Conservation (phyloP, 1,140 invertebrate genomes). For the Cyclargus thomasi region DNA sequence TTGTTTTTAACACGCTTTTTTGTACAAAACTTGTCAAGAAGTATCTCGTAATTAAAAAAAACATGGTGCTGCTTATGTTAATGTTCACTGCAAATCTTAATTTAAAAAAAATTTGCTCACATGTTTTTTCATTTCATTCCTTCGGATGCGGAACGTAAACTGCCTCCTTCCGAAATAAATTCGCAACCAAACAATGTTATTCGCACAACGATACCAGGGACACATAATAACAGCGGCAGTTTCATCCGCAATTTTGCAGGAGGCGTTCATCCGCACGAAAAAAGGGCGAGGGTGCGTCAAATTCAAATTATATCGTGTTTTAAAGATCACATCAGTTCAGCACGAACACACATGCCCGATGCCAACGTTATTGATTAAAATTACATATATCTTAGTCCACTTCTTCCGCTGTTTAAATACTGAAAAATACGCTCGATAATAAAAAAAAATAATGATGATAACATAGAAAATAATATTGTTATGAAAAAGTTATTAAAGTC, state of each 20-base stretch:
- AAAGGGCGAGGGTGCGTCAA: conserved; percentile 30
- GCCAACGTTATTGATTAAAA: not conserved
- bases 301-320: not conserved
- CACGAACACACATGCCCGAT: not conserved
- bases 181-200: conserved; percentile 31
- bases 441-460: no score
- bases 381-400: no score
- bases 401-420: no score
- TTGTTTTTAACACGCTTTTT: not conserved
- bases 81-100: no score
- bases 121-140: no score
- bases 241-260: conserved; percentile 48
- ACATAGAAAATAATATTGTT: no score
- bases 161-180: conserved; percentile 1
- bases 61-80: no score
- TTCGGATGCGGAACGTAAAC: not conserved
- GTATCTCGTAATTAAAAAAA: no score
- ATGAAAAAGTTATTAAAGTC: no score
- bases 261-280: conserved; percentile 18
- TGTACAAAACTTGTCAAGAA: no score
- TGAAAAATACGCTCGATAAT: no score
- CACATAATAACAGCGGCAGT: conserved; percentile 37
- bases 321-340: not conserved
- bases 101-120: not conserved
- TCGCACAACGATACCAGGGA: conserved; percentile 56